Conservation (phyloP, 2,113 vertebrate genomes). For the Laticauda colubrina region DNA sequence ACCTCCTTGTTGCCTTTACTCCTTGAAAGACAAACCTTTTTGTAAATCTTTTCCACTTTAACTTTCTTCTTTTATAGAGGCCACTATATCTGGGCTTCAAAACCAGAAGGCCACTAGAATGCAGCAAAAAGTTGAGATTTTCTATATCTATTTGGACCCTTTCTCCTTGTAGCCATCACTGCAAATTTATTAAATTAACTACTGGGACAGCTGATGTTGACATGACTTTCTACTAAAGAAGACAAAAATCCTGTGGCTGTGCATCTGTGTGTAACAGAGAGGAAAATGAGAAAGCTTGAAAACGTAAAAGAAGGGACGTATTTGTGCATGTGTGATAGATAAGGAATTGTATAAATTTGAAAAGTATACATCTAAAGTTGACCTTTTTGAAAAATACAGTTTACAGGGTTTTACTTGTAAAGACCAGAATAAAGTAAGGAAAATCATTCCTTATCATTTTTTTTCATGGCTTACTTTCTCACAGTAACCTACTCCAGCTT, state of each 20-base stretch:
- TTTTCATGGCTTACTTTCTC: not conserved
- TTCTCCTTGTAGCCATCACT: not conserved
- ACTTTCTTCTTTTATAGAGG: not conserved
- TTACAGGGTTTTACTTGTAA: not conserved
- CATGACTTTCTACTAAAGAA: not conserved
- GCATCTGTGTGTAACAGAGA: not conserved
- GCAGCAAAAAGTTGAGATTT: not conserved
- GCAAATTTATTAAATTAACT: not conserved
- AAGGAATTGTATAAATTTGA: not conserved
- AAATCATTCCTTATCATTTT: not conserved
- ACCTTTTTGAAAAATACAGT: not conserved
- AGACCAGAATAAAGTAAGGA: not conserved
- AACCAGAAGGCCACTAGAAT: not conserved
- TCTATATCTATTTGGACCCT: not conserved
- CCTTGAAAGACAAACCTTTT: not conserved
- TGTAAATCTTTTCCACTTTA: not conserved
- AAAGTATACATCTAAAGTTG: not conserved
- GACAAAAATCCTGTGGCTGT: not conserved
- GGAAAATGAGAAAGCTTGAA: not conserved
- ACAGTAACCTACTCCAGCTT: not conserved
- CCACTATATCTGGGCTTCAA: not conserved
- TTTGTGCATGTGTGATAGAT: not conserved
- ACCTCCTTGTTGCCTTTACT: not conserved
- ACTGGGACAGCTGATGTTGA: not conserved
- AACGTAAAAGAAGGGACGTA: not conserved